Conservation (phyloP, 2,888 invertebrate genomes). For the Xanthostigma xanthostigma region DNA sequence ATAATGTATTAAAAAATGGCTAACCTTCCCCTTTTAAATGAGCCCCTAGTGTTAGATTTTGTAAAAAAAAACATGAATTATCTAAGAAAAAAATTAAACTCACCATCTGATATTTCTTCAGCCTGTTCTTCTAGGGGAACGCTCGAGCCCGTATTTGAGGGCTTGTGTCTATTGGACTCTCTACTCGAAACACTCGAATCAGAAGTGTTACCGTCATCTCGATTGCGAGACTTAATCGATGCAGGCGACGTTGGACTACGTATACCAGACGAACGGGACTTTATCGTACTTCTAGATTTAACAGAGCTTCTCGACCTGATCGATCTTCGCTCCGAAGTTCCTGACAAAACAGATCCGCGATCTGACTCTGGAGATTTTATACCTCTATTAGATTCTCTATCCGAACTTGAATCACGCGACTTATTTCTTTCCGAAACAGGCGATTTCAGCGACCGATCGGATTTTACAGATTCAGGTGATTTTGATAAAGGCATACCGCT, state of each 20-base stretch:
- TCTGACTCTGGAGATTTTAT: slow-evolving; percentile 2
- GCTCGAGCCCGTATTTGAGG: slow-evolving; percentile 13
- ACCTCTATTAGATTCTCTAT: not conserved
- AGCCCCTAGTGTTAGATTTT: no score
- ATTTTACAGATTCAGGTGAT: slow-evolving; percentile 1
- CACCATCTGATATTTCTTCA: slow-evolving; percentile 50
- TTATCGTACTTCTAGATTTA: no score
- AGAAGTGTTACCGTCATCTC: slow-evolving; percentile 24
- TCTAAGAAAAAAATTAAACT: slow-evolving; percentile 6
- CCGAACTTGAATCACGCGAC: no score
- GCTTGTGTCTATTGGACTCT: slow-evolving; percentile 19
- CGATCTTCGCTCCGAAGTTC: not conserved
- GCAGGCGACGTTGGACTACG: slow-evolving; percentile 10
- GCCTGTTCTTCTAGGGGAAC: slow-evolving; percentile 23
- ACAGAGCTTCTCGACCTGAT: not conserved
- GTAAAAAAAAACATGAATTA: no score
- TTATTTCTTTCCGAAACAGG: not conserved
- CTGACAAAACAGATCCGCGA: not conserved
- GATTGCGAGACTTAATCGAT: slow-evolving; percentile 16
- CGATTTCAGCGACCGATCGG: not conserved
- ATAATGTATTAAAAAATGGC: no score
- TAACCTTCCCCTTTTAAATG: no score
- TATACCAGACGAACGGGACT: slow-evolving; percentile 9
- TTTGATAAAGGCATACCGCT: not conserved
- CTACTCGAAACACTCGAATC: slow-evolving; percentile 26